Percentiles rank a stretch among this genome's conserved stretches.
phyloP scores from a whole-genome alignment of 2,888 invertebrate species.

The Toxonevra muliebris region DNA sequence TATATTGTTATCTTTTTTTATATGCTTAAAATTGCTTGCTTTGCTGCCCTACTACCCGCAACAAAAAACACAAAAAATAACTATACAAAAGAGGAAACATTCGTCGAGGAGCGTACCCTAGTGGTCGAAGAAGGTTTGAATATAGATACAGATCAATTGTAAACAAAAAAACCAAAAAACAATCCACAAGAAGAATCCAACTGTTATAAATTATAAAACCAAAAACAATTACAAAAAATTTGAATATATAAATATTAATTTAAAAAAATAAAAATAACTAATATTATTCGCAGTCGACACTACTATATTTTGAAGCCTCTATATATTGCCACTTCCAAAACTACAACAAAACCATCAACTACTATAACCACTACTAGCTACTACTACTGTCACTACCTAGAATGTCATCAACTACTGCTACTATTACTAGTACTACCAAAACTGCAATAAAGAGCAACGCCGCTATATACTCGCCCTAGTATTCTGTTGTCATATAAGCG shows the following conservation, averaged over 20 bases:
- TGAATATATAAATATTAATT: slow-evolving; percentile 12
- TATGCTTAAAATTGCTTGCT: slow-evolving; percentile 29
- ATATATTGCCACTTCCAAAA: not conserved
- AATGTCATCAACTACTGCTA: slow-evolving; percentile 24
- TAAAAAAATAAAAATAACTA: slow-evolving; percentile 3
- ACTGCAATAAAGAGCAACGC: slow-evolving; percentile 21
- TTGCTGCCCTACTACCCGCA: slow-evolving; percentile 21
- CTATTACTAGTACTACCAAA: slow-evolving; percentile 24
- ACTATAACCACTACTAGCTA: slow-evolving; percentile 33
- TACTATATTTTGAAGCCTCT: no score
- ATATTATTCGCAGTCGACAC: slow-evolving; percentile 4
- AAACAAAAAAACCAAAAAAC: slow-evolving; percentile 39
- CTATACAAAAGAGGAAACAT: slow-evolving; percentile 58
- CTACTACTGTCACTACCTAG: slow-evolving; percentile 26
- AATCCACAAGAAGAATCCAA: slow-evolving; percentile 21
- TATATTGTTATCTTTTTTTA: slow-evolving; percentile 40
- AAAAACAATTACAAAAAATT: slow-evolving; percentile 2
- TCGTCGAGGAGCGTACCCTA: slow-evolving; percentile 63
- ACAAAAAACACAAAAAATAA: slow-evolving; percentile 17
- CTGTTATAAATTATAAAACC: slow-evolving; percentile 16
- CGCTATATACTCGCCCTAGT: slow-evolving; percentile 42
- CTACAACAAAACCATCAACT: slow-evolving; percentile 13
- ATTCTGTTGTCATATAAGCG: slow-evolving; percentile 60
- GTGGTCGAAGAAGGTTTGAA: slow-evolving; percentile 64
- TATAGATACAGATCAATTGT: slow-evolving; percentile 59